Conservation (phyloP, 2,113 vertebrate species). For the Prochilodus magdalenae region DNA sequence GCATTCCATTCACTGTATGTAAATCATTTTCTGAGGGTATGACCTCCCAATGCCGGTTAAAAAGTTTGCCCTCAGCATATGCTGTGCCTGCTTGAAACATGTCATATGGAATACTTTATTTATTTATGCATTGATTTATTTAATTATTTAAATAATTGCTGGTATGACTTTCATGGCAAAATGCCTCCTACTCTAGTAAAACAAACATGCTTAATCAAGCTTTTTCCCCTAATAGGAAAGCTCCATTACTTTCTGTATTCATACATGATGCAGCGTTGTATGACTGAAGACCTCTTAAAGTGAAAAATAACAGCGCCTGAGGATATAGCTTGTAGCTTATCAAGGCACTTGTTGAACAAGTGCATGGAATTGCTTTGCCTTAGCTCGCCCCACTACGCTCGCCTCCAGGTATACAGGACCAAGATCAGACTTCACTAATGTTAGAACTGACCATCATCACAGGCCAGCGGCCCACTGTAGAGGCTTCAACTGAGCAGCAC, state of each 20-base stretch:
- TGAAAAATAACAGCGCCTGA: slow-evolving; percentile 32
- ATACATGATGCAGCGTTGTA: neutral
- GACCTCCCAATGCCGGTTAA: slow-evolving; percentile 38
- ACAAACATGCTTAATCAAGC: neutral
- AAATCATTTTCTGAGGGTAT: slow-evolving; percentile 54
- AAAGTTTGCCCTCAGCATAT: slow-evolving; percentile 6
- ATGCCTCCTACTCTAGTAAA: neutral
- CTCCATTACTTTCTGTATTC: too few relatives aligned
- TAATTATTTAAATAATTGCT: neutral
- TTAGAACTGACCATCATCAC: slow-evolving; percentile 35
- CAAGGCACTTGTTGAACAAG: slow-evolving; percentile 76
- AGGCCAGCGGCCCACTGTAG: slow-evolving; percentile 56
- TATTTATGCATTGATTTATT: neutral
- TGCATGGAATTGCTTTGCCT: slow-evolving; percentile 71
- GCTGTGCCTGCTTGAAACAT: neutral
- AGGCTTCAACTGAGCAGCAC: slow-evolving; percentile 87
- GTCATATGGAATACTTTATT: neutral
- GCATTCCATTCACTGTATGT: slow-evolving; percentile 55
- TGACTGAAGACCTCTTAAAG: neutral
- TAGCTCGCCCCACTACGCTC: slow-evolving; percentile 64
- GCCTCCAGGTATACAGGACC: slow-evolving; percentile 65
- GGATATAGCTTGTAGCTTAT: slow-evolving; percentile 61
- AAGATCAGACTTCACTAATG: slow-evolving; percentile 48
- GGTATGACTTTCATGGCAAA: neutral
- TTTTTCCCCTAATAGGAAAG: neutral